A percentile compares a stretch with the other conserved stretches of the same genome.
Conservation (phyloP, 2,113 vertebrate species). For the Perca fluviatilis region DNA sequence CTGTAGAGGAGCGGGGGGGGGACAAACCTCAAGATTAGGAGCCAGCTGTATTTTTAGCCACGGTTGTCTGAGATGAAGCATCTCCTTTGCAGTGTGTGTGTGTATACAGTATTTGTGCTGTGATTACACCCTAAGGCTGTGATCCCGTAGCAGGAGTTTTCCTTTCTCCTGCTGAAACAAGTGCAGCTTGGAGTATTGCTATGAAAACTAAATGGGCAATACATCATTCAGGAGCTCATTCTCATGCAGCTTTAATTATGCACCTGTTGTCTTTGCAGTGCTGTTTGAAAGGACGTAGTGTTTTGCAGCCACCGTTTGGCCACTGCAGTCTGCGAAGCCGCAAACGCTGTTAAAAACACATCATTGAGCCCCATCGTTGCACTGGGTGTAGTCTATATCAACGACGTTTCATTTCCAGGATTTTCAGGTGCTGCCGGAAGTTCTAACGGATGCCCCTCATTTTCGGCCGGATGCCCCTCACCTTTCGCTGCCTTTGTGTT, state of each 20-base stretch:
- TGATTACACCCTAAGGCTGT: background rate
- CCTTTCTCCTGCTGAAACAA: background rate
- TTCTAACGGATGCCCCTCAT: too few relatives aligned
- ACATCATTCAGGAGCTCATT: background rate
- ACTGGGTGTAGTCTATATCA: too few relatives aligned
- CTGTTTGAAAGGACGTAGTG: background rate
- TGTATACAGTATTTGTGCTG: background rate
- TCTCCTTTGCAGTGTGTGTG: background rate
- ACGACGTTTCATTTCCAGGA: too few relatives aligned
- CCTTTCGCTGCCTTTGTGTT: too few relatives aligned
- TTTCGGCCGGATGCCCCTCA: too few relatives aligned
- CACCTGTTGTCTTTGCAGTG: conserved; percentile 13
- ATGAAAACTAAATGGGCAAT: conserved; percentile 1
- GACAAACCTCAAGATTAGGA: conserved; percentile 35
- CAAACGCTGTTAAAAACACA: background rate
- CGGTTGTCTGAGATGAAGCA: background rate
- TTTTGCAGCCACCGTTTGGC: background rate
- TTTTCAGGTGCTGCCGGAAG: too few relatives aligned
- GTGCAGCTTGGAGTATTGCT: background rate
- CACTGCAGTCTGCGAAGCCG: background rate
- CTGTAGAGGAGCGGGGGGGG: conserved; percentile 19
- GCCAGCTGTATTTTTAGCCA: conserved; percentile 14
- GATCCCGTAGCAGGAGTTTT: background rate
- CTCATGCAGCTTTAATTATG: conserved; percentile 5
- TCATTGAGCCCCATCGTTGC: background rate